A percentile compares a stretch with the other conserved stretches of the same genome.
These are phyloP conservation scores for Lanistes nyassanus DNA, from an alignment of 1,140 invertebrate genomes.

Conservation along the genomic window DNA sequence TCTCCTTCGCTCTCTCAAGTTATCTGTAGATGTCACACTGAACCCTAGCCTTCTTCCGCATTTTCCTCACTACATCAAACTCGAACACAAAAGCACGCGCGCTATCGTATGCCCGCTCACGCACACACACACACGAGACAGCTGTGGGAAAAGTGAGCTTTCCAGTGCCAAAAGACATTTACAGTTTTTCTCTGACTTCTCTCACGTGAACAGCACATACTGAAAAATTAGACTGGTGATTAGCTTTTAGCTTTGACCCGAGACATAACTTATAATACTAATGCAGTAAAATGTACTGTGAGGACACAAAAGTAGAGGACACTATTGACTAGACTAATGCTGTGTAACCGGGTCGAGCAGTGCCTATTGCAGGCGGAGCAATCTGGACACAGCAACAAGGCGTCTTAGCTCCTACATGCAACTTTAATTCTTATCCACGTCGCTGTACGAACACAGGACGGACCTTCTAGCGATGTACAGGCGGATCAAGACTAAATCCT, in stretches of 20 bases:
- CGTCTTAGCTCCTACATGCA: too few species aligned
- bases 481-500: too few species aligned
- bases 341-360: too few species aligned
- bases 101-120: not conserved
- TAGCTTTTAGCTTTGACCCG: too few species aligned
- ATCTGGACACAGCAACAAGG: too few species aligned
- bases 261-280: not conserved
- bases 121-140: not conserved
- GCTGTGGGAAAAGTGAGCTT: not conserved
- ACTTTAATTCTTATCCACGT: too few species aligned
- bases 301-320: not conserved
- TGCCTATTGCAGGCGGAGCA: too few species aligned
- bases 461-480: too few species aligned
- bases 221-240: too few species aligned
- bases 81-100: not conserved
- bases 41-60: not conserved
- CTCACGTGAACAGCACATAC: too few species aligned
- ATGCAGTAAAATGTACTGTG: not conserved
- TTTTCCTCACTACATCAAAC: not conserved
- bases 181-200: not conserved
- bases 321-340: too few species aligned
- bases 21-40: not conserved
- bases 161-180: not conserved
- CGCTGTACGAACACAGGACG: too few species aligned
- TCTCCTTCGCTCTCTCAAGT: not conserved